phyloP scores from a whole-genome alignment of 1,140 invertebrate species.

The Adoxophyes honmai region DNA sequence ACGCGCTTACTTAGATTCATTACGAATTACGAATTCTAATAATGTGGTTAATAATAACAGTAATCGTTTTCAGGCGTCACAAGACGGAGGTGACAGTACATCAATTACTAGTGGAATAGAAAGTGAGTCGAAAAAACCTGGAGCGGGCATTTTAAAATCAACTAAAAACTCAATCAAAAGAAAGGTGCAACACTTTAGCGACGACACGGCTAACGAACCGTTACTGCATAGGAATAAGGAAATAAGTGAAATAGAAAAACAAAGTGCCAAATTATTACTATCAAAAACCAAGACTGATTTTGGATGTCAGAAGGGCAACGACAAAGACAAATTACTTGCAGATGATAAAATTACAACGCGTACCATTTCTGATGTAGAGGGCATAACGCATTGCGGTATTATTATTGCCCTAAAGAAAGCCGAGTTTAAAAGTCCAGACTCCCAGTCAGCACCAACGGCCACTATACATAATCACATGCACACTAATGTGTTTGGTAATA shows the following conservation, averaged over 20 bases:
- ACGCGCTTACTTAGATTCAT: too few relatives aligned
- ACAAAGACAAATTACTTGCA: conserved; percentile 29
- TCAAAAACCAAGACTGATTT: conserved; percentile 62
- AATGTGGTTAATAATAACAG: too few relatives aligned
- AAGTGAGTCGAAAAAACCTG: conserved; percentile 58
- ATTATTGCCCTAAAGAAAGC: conserved; percentile 26
- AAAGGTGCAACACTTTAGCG: conserved; percentile 60
- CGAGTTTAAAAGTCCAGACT: conserved; percentile 19
- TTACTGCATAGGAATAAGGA: conserved; percentile 60
- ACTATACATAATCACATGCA: conserved; percentile 61
- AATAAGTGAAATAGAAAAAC: conserved; percentile 41
- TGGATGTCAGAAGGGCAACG: conserved; percentile 29
- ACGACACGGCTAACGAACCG: conserved; percentile 67
- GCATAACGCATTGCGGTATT: conserved; percentile 18
- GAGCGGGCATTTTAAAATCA: conserved; percentile 54
- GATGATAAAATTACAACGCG: conserved; percentile 28
- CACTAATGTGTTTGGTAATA: conserved; percentile 44
- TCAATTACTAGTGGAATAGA: conserved; percentile 65
- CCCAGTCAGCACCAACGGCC: conserved; percentile 21
- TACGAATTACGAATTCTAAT: too few relatives aligned
- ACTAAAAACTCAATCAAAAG: conserved; percentile 66
- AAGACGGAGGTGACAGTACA: conserved; percentile 58
- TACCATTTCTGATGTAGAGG: conserved; percentile 9
- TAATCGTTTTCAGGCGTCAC: conserved; percentile 52
- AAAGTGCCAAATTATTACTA: conserved; percentile 63